Evolutionary conservation across 2,113 vertebrate species (phyloP), one percentile per base, ranked within the genome.

Genomic region (Hiodon tergisus): DNA sequence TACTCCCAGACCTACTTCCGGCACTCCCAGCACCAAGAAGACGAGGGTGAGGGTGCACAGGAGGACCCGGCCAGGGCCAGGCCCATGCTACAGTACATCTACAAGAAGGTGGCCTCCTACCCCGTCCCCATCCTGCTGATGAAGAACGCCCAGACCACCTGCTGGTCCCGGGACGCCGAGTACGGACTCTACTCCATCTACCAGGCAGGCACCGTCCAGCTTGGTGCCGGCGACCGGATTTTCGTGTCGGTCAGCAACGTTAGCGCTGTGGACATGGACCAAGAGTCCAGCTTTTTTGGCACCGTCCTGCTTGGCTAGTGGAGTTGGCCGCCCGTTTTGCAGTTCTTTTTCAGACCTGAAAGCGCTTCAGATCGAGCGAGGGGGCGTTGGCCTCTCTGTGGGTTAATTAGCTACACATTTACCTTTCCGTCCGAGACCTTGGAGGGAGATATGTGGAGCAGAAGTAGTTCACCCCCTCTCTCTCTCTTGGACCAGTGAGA

Each of bases 1-100:
- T 97, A 98, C 55, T 91, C 93, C 31, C 96, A 98, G 74, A 96
- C 89, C 0, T 97, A 97, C 67, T 98, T 96, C 68, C 91, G 93
- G 66, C 92, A 96, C 72, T 85, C 86, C 2, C 87, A 88, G 14
- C 2, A 81, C 0, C 80, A 68, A 51, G 2, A 89, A 69, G 78
- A 87, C 3, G 83, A 80, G 62, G 77, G 68, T 11, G 73, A 14
- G 50, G 77, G 78, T 17, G 77, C 76, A 2, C 69, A 72, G 69
- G 85, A 84, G 76, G 89, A 86, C 13, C 3, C 54, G 9, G 14
- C 13, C 31, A 58, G 10, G 63, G 88, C 81, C 70, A 93, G 91
- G 50, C 92, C 95, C 81, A 87, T 96, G 68, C 87, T 95, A n/a
- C 96, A 97, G 57, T 96, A 95, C 8, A 92, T 98, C 82, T 97